Evolutionary conservation across 2,797 vertebrate genomes (phyloP).

Genomic region (Falco concolor): DNA sequence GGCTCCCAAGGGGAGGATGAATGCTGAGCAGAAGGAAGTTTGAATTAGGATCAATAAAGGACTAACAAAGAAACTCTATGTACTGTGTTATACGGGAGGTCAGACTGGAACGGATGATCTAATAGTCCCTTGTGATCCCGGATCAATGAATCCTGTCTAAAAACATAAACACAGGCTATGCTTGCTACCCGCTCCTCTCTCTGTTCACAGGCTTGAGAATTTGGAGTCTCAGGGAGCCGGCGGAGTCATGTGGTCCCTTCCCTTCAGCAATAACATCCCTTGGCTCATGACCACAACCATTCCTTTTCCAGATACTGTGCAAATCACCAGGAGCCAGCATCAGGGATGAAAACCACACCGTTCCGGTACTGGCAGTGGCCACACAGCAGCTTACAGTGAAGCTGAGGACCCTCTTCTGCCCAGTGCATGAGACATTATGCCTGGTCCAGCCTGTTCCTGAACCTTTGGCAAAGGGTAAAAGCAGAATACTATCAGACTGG

Average conservation of each 20-base stretch:
- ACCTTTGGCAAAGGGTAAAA: background rate
- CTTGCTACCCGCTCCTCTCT: background rate
- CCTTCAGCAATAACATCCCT: background rate
- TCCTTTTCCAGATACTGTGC: background rate
- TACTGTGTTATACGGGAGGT: conserved; percentile 14
- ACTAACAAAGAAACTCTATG: conserved; percentile 43
- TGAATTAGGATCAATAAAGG: conserved; percentile 30
- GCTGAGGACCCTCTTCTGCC: background rate
- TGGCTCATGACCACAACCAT: background rate
- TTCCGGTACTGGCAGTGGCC: background rate
- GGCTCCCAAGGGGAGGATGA: background rate
- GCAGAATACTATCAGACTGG: background rate
- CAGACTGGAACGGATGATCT: conserved; percentile 46
- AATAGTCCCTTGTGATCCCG: conserved; percentile 36
- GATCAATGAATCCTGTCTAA: conserved; percentile 61
- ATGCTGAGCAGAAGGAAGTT: background rate
- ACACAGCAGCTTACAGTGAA: background rate
- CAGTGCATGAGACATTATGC: background rate
- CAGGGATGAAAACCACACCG: rapidly evolving
- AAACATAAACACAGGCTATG: conserved; percentile 33
- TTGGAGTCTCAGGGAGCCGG: background rate
- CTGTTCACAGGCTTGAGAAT: background rate
- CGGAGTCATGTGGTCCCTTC: background rate
- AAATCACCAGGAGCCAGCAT: background rate
- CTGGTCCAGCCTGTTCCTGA: background rate